phyloP scores from a whole-genome alignment of 2,888 invertebrate species.

The Phalera bucephala region DNA sequence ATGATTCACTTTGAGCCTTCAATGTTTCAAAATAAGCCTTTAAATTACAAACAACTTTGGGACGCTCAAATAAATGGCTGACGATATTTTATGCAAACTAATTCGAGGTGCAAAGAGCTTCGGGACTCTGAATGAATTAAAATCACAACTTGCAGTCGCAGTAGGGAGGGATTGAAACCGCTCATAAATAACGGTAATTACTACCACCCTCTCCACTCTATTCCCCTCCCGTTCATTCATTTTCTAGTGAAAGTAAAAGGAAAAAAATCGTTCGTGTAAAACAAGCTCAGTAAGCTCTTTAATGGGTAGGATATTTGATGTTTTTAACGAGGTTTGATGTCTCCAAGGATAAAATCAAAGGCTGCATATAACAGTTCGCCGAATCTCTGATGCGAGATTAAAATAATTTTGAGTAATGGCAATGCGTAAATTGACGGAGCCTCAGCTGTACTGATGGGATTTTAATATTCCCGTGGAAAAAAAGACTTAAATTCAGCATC shows the following conservation, averaged over 20 bases:
- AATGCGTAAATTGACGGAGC: slow-evolving; percentile 47
- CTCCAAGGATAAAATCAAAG: slow-evolving; percentile 41
- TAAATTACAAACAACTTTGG: slow-evolving; percentile 51
- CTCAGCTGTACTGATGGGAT: slow-evolving; percentile 28
- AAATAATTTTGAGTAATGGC: slow-evolving; percentile 35
- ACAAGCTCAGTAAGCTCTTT: slow-evolving; percentile 34
- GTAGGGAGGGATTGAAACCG: slow-evolving; percentile 62
- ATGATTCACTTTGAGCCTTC: slow-evolving; percentile 26
- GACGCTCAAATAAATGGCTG: slow-evolving; percentile 62
- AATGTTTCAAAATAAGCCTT: slow-evolving; percentile 44
- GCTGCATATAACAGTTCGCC: slow-evolving; percentile 25
- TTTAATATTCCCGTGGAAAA: slow-evolving; percentile 32
- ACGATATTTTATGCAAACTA: slow-evolving; percentile 76
- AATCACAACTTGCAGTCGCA: slow-evolving; percentile 76
- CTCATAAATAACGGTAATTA: slow-evolving; percentile 80
- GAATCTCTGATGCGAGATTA: slow-evolving; percentile 36
- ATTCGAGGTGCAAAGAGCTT: slow-evolving; percentile 76
- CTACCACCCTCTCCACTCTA: slow-evolving; percentile 29
- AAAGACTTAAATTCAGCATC: slow-evolving; percentile 15
- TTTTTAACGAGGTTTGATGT: slow-evolving; percentile 46
- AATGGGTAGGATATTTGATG: slow-evolving; percentile 33
- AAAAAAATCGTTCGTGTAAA: slow-evolving; percentile 43
- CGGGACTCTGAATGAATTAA: slow-evolving; percentile 72
- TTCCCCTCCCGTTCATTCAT: slow-evolving; percentile 37
- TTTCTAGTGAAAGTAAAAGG: slow-evolving; percentile 40